Evolutionary conservation across 2,113 vertebrate genomes (phyloP), one percentile per base, ranked within the genome.

Genomic region (Vireo altiloquus): DNA sequence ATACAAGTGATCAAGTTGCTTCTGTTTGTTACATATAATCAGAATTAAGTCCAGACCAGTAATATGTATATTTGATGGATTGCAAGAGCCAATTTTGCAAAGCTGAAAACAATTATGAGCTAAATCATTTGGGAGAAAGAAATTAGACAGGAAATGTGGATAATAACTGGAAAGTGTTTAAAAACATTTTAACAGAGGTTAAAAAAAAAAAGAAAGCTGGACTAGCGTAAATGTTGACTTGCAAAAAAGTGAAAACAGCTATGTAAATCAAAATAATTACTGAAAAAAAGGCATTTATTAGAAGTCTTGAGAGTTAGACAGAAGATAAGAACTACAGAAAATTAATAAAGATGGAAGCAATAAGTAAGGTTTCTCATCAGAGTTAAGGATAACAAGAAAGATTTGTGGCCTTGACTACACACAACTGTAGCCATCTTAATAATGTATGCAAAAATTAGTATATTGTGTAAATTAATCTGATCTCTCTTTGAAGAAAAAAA

Each of bases 101-200:
- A 96, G 92, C 91, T 96, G 96, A 96, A 96, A 95, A 92, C 84
- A 89, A 95, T 96, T 95, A 96, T 37, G 33, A 81, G 59, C 68
- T 83, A 92, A 95, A 94, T 94, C 82, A 92, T 22, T 33, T 64
- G 77, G n/a, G 83, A 95, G 74, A 97, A 91, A 95, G 60, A 96
- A 96, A 92, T 92, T 90, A 95, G 53, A 68, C 60, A 89, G 91
- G 83, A 97, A 95, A 95, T 89, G 65, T 94, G 83, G 69, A 92
- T 92, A 96, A 94, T 90, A 87, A 90, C 72, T 95, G 59, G 21
- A 90, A 94, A 96, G 64, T 66, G 86, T 78, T 93, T 87, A 54
- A 96, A 96, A 95, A 90, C 23, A 82, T 83, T 90, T 93, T 94
- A 86, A 23, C 13, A 92, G 79, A 64, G n/a, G 30, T 79, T 81